Percentiles rank a stretch among this genome's conserved stretches.
phyloP scores from a whole-genome alignment of 1,140 invertebrate genomes.

The Leptinotarsa undecemlineata region DNA sequence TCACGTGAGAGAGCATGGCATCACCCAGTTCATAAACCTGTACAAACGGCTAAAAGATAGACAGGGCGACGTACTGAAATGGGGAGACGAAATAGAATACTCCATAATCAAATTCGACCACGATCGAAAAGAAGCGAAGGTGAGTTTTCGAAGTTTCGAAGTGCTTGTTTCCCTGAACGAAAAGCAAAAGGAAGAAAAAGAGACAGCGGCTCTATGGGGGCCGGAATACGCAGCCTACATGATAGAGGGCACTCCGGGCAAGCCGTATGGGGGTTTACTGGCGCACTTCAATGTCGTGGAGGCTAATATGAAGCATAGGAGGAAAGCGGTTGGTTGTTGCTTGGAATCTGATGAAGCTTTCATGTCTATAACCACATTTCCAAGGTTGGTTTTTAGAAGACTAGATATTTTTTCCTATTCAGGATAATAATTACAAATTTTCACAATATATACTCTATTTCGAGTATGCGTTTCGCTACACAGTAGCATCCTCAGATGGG shows the following conservation, averaged over 20 bases:
- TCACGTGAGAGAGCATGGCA: conserved; percentile 76
- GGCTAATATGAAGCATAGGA: conserved; percentile 90
- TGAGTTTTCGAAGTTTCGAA: conserved; percentile 36
- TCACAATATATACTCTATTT: no score
- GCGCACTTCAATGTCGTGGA: conserved; percentile 95
- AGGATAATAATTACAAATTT: no score
- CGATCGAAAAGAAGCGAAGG: conserved; percentile 65
- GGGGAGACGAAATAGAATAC: conserved; percentile 99
- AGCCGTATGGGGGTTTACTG: conserved; percentile 84
- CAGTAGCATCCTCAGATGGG: no score
- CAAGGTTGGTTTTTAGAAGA: conserved; percentile 67
- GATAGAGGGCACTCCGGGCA: conserved; percentile 98
- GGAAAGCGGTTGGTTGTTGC: conserved; percentile 82
- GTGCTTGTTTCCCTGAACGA: background rate
- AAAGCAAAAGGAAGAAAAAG: background rate
- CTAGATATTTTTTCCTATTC: background rate
- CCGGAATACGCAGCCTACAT: conserved; percentile 99
- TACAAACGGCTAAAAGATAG: conserved; percentile 77
- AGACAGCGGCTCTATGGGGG: conserved; percentile 74
- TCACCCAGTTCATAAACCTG: conserved; percentile 77
- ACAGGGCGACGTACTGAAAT: conserved; percentile 92
- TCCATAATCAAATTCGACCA: conserved; percentile 96
- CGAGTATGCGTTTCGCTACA: no score
- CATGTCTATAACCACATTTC: conserved; percentile 90
- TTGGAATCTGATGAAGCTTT: conserved; percentile 81